Evolutionary conservation across 2,888 invertebrate genomes (phyloP), one percentile per base, ranked within the genome.

Genomic region (Laothoe populi): DNA sequence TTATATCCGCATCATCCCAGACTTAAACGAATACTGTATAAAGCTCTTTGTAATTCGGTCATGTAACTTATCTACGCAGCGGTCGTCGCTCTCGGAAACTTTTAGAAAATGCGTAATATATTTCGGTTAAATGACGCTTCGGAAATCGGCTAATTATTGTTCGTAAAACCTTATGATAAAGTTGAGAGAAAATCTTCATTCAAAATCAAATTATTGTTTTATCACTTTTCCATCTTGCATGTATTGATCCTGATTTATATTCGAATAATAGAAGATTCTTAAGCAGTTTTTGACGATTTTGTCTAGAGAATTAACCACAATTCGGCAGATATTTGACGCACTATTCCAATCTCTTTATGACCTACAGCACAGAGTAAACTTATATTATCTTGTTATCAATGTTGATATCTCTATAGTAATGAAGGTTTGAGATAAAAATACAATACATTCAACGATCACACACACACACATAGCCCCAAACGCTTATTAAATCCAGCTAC

Each of bases 1-100:
- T 53, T 16, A 35, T 53, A 35, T 53, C 53, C 35, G 31, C 35
- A 31, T 53, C 53, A 35, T 53, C 53, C 31, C 53, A 11, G 16
- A 10, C 21, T 21, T 7, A 46, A 46, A 24, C 23, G 53, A 35
- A 53, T 19, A 31, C 53, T 53, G 31, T 53, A 35, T 35, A 53
- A 53, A 31, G 11, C 31, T 35, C 53, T 53, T 53, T 53, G 26
- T 48, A 53, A 53, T 21, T 19, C 21, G 5, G 31, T 19, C 10
- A 35, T 31, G 31, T 31, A 53, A 53, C 19, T 53, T 46, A 7
- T 16, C 23, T 46, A 4, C 19, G 7, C 19, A 44, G 5, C 10
- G 53, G 53, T 53, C 53, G 53, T 35, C 21, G 35, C 31, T 4
- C 53, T 31, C 35, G 8, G 16, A 3, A 35, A 16, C 31, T 53